Base-by-base conservation (phyloP, 92 coral and sea anemone species). In the Siderastrea siderea region DNA sequence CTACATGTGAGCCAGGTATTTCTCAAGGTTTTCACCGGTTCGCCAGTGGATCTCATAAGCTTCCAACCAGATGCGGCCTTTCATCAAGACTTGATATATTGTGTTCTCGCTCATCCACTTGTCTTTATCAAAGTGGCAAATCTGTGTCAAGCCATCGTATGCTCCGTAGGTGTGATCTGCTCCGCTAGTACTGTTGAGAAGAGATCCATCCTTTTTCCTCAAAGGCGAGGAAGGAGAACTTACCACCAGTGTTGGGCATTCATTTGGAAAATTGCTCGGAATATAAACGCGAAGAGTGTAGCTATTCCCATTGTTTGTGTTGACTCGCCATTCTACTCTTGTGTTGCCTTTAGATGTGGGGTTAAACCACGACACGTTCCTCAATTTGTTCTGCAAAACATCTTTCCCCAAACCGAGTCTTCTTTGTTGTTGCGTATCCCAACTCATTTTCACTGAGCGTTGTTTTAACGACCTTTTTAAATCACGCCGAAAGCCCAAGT, bases 61-160 rank as follows among this genome's bases (percentile, higher is more conserved):
- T 58, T 96, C 98, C 60, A 96, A 73, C 98, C 96, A 96, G 71
- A 96, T 67, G 54, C 88, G 82, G 14, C 98, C 98, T 68, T 96
- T 96, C 95, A 96, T 94, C 17, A 89, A 82, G 13, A 96, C 94
- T 76, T 96, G 95, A 64, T 92, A 90, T 10, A 96, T 76, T 2
- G 95, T 87, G 67, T 93, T 86, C 44, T 92, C 95, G 86, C 85
- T 80, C 11, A 95, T 90, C 98, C 98, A 94, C 13, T 60, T 74
- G 3, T 53, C 51, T 44, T 90, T 79, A 1, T 74, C 55, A 45
- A 84, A 94, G 89, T 96, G 98, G 59, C 98, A 96, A 67, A 96
- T 94, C 47, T 76, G 75, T 1, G 90, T 71, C n/a, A 92, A 78
- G 7, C 91, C 94, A 60, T 96, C 82, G 46, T 84, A 85, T 8